phyloP scores from a whole-genome alignment of 35 echinoderm and acorn worm species.

The Heliocidaris erythrogramma region DNA sequence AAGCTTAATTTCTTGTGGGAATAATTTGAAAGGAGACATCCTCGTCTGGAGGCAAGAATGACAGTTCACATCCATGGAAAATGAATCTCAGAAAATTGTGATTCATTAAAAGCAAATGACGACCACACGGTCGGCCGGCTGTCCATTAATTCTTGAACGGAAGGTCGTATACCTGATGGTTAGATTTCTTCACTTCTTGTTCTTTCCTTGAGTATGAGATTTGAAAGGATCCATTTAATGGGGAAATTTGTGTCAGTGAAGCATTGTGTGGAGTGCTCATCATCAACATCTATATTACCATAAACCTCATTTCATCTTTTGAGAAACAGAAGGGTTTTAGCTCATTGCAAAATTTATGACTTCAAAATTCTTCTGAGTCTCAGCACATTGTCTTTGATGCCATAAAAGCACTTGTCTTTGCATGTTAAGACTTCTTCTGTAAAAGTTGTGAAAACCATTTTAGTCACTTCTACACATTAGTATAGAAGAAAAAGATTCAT shows the following conservation, averaged over 20 bases:
- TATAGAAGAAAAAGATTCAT: not conserved
- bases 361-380: not conserved
- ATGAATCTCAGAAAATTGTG: constrained; percentile 17
- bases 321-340: not conserved
- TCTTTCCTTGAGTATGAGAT: not conserved
- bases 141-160: not conserved
- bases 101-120: not conserved
- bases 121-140: not conserved
- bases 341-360: not conserved
- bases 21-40: not conserved
- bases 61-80: not conserved
- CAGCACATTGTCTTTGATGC: not conserved
- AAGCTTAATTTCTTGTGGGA: not conserved
- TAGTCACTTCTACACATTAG: not conserved
- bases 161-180: not conserved
- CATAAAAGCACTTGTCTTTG: not conserved
- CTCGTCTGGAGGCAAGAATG: not conserved
- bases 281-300: not conserved
- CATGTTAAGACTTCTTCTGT: not conserved
- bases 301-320: not conserved
- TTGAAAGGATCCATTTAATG: not conserved
- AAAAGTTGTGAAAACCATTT: not conserved
- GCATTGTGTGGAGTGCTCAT: not conserved
- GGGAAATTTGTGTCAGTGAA: not conserved
- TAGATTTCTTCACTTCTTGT: not conserved